Base-by-base conservation (phyloP, 1,140 invertebrate genomes). In the Armadillidium nasatum region DNA sequence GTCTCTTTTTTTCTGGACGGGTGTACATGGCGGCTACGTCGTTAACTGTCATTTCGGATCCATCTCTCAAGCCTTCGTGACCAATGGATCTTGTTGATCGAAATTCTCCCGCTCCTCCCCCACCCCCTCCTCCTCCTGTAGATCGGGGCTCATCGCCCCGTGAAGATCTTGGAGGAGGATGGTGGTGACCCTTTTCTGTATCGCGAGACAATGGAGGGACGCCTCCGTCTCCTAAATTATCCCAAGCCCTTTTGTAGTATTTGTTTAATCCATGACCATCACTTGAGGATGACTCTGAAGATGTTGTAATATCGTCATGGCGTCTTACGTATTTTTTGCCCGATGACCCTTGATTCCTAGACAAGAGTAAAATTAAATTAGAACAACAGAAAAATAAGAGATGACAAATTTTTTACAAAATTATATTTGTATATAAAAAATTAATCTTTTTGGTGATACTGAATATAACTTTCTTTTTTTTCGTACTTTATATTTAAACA, bases 161-260 rank as follows among this genome's bases (percentile, higher is more conserved):
- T 0, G 87, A 87, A 60, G 88, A 86, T 82, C 88, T 88, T 77
- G 75, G 72, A 46, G 73, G 74, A 67, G 74, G 75, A 33, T 83
- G 82, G 75, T 83, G 82, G 44, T 13, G 87, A 85, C 82, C 89
- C 89, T 68, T 88, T 88, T 33, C 89, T 88, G 75, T 70, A 45
- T 81, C n/a, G 54, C 79, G 44, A 43, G 33, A 67, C 54, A 67
- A 45, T 19, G 50, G 71, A 44, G 11, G 91, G 44, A 46, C 73
- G 45, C 76, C 88, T 15, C 91, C 91, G 85, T 94, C 92, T 83
- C 94, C 93, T 6, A 96, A 87, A 84, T 95, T 94, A 82, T 95
- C 93, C 94, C 94, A 96, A 6, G 94, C 94, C 84, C 94, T 91
- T 19, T 93, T 88, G 85, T 96, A 96, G 82, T 91, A 91, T 81